Base-by-base conservation (phyloP, 2,888 invertebrate genomes). In the Drosophila vallismaia region DNA sequence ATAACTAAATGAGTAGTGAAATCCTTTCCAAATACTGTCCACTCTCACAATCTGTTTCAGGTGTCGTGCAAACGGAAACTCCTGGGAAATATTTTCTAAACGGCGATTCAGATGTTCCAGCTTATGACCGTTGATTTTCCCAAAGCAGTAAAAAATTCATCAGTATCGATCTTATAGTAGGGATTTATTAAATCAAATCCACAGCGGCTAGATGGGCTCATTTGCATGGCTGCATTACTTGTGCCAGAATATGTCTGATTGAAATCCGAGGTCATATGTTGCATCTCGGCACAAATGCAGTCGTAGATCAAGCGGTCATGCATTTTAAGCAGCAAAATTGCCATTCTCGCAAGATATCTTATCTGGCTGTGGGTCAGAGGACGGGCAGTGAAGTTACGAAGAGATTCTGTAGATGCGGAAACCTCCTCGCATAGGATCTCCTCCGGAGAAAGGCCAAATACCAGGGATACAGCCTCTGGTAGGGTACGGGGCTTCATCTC, bases 391-490 rank as follows among this genome's bases (percentile, higher is more conserved):
- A 80, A 80, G 24, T 58, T 52, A 0, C 69, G 48, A 0, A n/a
- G 28, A 0, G 75, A 75, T 44, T 77, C 75, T 46, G 63, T 62
- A 44, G 66, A 68, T 3, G 42, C 56, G 9, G 49, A 40, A 1
- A 79, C 36, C 33, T 82, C 79, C 28, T 55, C 36, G 8, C 79
- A 82, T 4, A 45, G 58, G 0, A 86, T 49, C 8, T 71, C 64
- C 4, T 59, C 42, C 6, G 54, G n/a, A 0, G 74, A 31, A 4
- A 86, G 24, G 1, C 58, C 14, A 1, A 86, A 52, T 0, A 60
- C 33, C 0, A 56, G 24, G 5, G 66, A 50, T 64, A 81, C 77
- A 8, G 84, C 78, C 4, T 84, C 76, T 4, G 52, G 49, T 12
- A 81, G 19, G 1, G 68, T 51, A 14, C 59, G 70, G 5, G 52